Evolutionary conservation across 92 coral and sea anemone species (phyloP), one percentile per base, ranked within the genome.

Genomic region (Actinostola sp.): DNA sequence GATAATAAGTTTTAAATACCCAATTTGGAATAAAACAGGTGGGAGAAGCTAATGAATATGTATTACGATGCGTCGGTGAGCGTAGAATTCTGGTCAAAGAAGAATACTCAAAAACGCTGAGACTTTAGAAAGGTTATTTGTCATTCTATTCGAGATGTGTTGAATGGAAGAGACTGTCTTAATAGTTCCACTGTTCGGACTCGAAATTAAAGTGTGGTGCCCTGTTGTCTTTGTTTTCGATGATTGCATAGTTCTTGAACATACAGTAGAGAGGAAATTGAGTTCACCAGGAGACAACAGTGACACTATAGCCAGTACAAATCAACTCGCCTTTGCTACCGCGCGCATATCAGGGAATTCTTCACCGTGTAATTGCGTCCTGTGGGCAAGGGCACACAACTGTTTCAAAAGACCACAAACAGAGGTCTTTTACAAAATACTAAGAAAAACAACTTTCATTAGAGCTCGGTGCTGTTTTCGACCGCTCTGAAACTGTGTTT

Each of bases 1-100:
- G 85, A 88, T 90, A 90, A 90, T 88, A 88, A 83, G 97, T 86
- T 90, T 82, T 90, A 90, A 90, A 90, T 90, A 87, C 93, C 97
- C 97, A 90, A 90, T 90, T 90, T 88, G 63, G 79, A 14, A 15
- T 63, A 49, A 80, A 89, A 90, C 93, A 92, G 89, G 97, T 68
- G 81, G 70, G 59, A 52, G 24, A 49, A 8, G 30, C 25, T 63
- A 42, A 88, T 90, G 89, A 88, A 88, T 90, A 88, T 88, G 90
- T 28, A 90, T 74, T 67, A 54, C 27, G 68, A 59, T 79, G 53
- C 39, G 65, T 24, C 2, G 60, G 2, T 7, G 39, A 28, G 36
- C 4, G 7, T 13, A 30, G 27, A 57, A 57, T 19, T 57, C 63
- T 73, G 67, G 76, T 69, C 80, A 70, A 88, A 82, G 70, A 73